These are phyloP conservation scores for Bos indicus DNA, from an alignment of 2,113 vertebrate species.

Conservation along the genomic window DNA sequence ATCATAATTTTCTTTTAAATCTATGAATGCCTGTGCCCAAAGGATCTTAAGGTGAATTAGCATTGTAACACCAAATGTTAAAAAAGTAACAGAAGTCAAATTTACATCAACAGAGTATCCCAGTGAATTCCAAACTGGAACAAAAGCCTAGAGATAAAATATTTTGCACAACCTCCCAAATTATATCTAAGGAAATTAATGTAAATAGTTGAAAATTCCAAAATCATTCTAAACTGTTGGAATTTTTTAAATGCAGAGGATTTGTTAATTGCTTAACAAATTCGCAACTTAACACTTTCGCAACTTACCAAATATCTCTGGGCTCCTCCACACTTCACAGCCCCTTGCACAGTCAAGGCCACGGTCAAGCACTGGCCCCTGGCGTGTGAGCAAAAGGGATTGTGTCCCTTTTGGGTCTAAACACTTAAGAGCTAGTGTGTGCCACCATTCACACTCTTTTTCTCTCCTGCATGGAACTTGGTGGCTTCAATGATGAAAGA, in stretches of 20 bases:
- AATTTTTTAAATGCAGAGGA: background rate
- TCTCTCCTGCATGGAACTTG: background rate
- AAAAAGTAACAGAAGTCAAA: constrained; percentile 1
- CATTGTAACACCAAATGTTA: constrained; percentile 36
- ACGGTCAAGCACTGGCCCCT: background rate
- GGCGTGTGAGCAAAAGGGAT: background rate
- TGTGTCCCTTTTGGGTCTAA: background rate
- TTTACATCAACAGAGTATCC: background rate
- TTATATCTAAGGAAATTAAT: background rate
- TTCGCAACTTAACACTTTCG: background rate
- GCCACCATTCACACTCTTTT: background rate
- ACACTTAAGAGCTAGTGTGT: background rate
- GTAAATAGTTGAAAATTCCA: background rate
- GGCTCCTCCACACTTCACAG: background rate
- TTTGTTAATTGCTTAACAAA: background rate
- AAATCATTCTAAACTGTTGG: background rate
- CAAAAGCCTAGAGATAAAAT: background rate
- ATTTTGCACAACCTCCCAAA: background rate
- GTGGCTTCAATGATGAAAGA: background rate
- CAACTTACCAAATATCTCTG: background rate
- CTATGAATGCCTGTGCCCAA: constrained; percentile 5
- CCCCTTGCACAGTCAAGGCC: background rate
- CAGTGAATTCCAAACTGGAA: background rate
- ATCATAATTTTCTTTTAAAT: constrained; percentile 4
- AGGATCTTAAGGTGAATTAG: background rate